Evolutionary conservation across 2,797 vertebrate species (phyloP).

Genomic region (Percopsis omiscomaycus): DNA sequence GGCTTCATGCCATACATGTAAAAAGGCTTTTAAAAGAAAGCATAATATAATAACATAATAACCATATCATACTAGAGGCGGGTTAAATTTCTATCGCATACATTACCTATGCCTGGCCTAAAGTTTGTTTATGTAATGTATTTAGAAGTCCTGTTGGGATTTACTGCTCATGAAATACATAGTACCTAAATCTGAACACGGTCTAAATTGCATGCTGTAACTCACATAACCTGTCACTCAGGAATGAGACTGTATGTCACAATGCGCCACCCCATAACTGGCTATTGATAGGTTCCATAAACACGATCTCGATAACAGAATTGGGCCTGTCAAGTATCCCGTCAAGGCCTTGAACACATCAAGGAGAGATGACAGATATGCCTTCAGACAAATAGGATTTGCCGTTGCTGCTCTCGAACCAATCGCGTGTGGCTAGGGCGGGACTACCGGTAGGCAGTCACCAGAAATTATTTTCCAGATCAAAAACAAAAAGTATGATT

Average conservation of each 20-base stretch:
- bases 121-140: neutral
- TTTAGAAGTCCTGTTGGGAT: neutral
- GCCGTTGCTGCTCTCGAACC: conserved; percentile 43
- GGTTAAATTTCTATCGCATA: neutral
- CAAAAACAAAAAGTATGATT: conserved; percentile 75
- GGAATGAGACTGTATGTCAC: conserved; percentile 2
- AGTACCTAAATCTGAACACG: conserved; percentile 1
- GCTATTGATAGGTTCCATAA: neutral
- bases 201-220: neutral
- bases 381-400: conserved; percentile 56
- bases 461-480: conserved; percentile 70
- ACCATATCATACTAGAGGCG: too few relatives aligned
- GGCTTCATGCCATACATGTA: neutral
- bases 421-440: conserved; percentile 57
- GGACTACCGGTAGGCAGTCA: conserved; percentile 68
- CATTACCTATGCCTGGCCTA: too few relatives aligned
- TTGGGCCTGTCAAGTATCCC: conserved; percentile 53
- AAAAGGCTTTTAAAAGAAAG: neutral
- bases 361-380: conserved; percentile 51
- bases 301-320: neutral
- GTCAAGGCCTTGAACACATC: conserved; percentile 72
- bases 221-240: neutral
- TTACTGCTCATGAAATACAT: neutral
- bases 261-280: too few relatives aligned
- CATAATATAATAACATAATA: too few relatives aligned